Evolutionary conservation across 2,797 vertebrate species (phyloP).

Genomic region (Staurois parvus): DNA sequence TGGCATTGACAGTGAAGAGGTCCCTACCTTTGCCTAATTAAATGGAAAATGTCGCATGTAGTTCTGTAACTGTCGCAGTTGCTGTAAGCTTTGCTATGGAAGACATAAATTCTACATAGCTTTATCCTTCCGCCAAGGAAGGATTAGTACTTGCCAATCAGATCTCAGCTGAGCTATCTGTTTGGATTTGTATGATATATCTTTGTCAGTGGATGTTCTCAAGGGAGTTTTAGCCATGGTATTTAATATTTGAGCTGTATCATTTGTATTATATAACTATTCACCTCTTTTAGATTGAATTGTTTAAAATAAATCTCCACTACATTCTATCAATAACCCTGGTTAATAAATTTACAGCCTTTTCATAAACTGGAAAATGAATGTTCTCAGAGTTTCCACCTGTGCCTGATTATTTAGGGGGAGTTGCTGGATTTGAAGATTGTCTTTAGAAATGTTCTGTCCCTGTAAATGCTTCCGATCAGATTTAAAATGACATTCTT

Average conservation of each 20-base stretch:
- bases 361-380: too few relatives aligned
- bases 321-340: too few relatives aligned
- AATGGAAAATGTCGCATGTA: neutral
- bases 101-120: neutral
- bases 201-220: neutral
- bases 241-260: conserved; percentile 34
- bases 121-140: conserved; percentile 4
- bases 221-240: neutral
- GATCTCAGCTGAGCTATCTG: neutral
- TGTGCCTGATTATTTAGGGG: too few relatives aligned
- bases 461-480: too few relatives aligned
- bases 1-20: neutral
- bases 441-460: too few relatives aligned
- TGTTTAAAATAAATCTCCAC: neutral
- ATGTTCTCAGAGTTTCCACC: too few relatives aligned
- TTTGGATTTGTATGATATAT: conserved; percentile 7
- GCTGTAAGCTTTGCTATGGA: neutral
- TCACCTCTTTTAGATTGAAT: conserved; percentile 24
- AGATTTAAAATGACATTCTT: too few relatives aligned
- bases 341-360: too few relatives aligned
- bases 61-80: neutral
- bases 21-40: conserved; percentile 26
- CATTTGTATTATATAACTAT: conserved; percentile 38
- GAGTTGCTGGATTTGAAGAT: too few relatives aligned
- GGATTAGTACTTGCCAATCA: conserved; percentile 2